Evolutionary conservation across 2,888 invertebrate species (phyloP).

Genomic region (Coelinius sp.): DNA sequence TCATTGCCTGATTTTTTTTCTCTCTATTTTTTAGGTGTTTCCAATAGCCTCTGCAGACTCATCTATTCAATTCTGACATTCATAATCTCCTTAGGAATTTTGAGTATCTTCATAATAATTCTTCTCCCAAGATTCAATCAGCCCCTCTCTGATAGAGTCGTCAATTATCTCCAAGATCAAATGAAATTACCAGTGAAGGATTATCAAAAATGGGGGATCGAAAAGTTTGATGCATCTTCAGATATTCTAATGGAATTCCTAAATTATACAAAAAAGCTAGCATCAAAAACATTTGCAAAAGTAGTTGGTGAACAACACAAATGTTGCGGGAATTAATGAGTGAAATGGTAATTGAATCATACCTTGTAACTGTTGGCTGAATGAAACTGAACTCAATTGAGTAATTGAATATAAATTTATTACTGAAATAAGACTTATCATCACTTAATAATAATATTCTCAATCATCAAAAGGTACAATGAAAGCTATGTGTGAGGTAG

Average conservation of each 20-base stretch:
- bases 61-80: slow-evolving; percentile 49
- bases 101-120: slow-evolving; percentile 45
- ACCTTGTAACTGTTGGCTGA: too few relatives aligned
- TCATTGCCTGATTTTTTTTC: neutral
- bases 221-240: slow-evolving; percentile 45
- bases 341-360: too few relatives aligned
- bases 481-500: too few relatives aligned
- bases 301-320: slow-evolving; percentile 7
- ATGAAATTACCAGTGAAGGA: slow-evolving; percentile 56
- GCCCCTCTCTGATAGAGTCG: slow-evolving; percentile 50
- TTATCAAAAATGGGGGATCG: slow-evolving; percentile 54
- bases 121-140: slow-evolving; percentile 56
- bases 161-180: slow-evolving; percentile 53
- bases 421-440: neutral
- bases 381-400: slow-evolving; percentile 16
- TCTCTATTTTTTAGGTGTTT: slow-evolving; percentile 44
- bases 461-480: too few relatives aligned
- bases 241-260: slow-evolving; percentile 45
- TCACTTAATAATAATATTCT: neutral
- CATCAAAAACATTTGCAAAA: slow-evolving; percentile 47
- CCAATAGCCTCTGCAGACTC: slow-evolving; percentile 44
- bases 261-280: slow-evolving; percentile 45
- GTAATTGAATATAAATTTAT: slow-evolving; percentile 10
- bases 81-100: slow-evolving; percentile 45
- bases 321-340: neutral